Evolutionary conservation across 2,888 invertebrate genomes (phyloP), one percentile per base, ranked within the genome.

Genomic region (Phania funesta): DNA sequence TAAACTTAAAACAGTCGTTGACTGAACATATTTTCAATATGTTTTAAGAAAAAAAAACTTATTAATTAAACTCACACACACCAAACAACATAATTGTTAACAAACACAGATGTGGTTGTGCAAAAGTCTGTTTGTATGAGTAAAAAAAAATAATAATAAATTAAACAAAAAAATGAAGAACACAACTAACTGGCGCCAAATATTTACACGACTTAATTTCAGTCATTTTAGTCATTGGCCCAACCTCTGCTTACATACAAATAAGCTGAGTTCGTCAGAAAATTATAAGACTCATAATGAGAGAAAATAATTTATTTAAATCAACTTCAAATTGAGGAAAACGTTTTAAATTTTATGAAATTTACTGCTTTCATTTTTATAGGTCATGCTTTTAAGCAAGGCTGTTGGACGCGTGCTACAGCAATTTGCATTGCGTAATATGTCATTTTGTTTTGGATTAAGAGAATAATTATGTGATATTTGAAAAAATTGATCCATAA

Each of bases 181-280:
- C 38, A 50, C 50, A 65, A 65, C 29, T 68, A 50, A 71, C 71
- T 80, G 80, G 80, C 80, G 80, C 80, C 74, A 80, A 74, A 48
- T 7, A 20, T 29, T 62, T 67, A 52, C 68, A 68, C 46, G 74
- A 60, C 35, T 74, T 68, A 74, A 80, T 80, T 74, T 74, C 80
- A 35, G 48, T 62, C 62, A 80, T 58, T 79, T 38, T 48, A 70
- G 56, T 24, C 58, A 48, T 46, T 46, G 56, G 58, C 41, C 56
- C 80, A 70, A 46, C 65, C 74, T 62, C 32, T 74, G 29, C 64
- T 64, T 68, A 68, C 74, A 80, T 75, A 48, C 38, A 48, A 80
- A 75, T 80, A 18, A 58, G 64, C 52, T 26, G 18, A 54, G 44
- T 54, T 60, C 22, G 50, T 50, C 38, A 22, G n/a, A 18, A 54